Conservation (phyloP, 2,797 vertebrate genomes). For the Acipenser transmontanus region DNA sequence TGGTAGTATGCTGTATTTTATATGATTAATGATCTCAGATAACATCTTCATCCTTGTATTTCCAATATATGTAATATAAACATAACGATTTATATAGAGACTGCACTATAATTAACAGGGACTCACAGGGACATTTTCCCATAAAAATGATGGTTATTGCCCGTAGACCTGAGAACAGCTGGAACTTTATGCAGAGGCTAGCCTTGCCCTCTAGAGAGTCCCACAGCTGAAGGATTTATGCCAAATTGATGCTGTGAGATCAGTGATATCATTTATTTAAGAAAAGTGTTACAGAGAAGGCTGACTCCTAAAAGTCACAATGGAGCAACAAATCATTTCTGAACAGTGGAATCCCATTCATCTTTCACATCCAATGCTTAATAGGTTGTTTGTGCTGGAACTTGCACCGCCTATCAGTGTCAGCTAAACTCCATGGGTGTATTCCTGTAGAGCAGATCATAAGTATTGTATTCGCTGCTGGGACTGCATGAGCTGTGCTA, state of each 20-base stretch:
- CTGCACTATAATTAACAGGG: too few relatives aligned
- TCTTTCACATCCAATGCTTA: conserved; percentile 57
- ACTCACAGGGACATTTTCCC: too few relatives aligned
- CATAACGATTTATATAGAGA: too few relatives aligned
- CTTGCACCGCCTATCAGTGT: conserved; percentile 17
- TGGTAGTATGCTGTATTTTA: too few relatives aligned
- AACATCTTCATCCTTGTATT: too few relatives aligned
- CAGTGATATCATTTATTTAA: conserved; percentile 54
- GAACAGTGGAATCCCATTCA: conserved; percentile 56
- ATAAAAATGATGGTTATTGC: conserved; percentile 25
- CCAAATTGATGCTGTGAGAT: conserved; percentile 16
- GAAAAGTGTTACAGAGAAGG: conserved; percentile 20
- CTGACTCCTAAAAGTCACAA: conserved; percentile 57
- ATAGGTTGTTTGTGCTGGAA: conserved; percentile 63
- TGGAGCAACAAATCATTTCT: conserved; percentile 68
- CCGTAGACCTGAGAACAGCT: conserved; percentile 16
- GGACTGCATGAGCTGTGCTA: too few relatives aligned
- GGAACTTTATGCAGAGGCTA: conserved; percentile 12
- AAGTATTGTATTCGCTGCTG: too few relatives aligned
- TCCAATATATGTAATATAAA: too few relatives aligned
- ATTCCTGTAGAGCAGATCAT: too few relatives aligned
- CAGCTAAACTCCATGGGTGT: too few relatives aligned
- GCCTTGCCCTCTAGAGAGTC: conserved; percentile 19
- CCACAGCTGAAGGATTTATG: conserved; percentile 19
- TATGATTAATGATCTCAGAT: too few relatives aligned